A percentile compares a stretch with the other conserved stretches of the same genome.
These are phyloP conservation scores for Agonopterix subpropinquella DNA, from an alignment of 2,888 invertebrate genomes.

Conservation along the genomic window DNA sequence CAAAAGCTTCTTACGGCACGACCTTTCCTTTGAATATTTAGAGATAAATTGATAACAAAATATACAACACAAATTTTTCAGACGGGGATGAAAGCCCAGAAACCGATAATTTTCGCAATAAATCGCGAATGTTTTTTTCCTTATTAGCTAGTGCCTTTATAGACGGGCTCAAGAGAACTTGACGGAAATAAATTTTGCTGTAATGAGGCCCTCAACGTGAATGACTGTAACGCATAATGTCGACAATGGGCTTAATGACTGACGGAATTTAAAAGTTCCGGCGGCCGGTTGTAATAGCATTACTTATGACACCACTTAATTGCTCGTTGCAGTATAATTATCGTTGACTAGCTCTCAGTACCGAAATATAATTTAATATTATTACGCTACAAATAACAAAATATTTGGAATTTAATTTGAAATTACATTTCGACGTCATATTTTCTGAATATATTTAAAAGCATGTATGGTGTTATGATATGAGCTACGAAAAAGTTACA, in stretches of 20 bases:
- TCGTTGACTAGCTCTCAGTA: no score
- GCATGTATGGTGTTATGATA: no score
- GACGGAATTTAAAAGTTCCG: constrained; percentile 19
- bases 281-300: not conserved
- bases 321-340: no score
- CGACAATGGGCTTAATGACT: constrained; percentile 35
- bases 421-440: no score
- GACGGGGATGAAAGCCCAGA: constrained; percentile 21
- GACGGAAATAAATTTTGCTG: constrained; percentile 36
- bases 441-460: no score
- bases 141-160: constrained; percentile 34
- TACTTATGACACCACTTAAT: no score
- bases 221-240: constrained; percentile 29
- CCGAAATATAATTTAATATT: no score
- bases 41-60: constrained; percentile 13
- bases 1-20: constrained; percentile 21
- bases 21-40: constrained; percentile 12
- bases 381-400: no score
- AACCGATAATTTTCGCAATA: constrained; percentile 39
- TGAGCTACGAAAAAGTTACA: no score
- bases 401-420: no score
- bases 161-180: constrained; percentile 23
- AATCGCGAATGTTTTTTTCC: constrained; percentile 44
- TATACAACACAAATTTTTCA: constrained; percentile 16
- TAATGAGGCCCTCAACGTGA: constrained; percentile 32